Evolutionary conservation across 2,888 invertebrate species (phyloP), one percentile per base, ranked within the genome.

Genomic region (Yponomeuta sedellus): DNA sequence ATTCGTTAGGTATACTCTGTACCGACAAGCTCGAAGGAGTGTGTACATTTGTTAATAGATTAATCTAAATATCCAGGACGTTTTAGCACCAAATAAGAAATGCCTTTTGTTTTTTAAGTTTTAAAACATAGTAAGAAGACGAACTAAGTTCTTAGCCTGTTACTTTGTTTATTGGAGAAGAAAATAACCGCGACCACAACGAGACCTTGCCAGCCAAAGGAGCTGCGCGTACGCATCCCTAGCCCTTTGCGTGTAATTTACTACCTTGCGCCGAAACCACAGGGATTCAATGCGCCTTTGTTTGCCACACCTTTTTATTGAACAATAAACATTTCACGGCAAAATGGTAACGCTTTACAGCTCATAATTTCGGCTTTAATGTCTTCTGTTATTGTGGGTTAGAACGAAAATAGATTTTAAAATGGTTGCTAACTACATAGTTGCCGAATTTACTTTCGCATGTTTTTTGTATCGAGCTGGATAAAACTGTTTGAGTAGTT

Each of bases 201-300:
- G 68, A 75, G 82, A 71, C 90, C 90, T 90, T 90, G 89, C 81
- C 83, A 82, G 88, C 86, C 84, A 86, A 88, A 87, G 88, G 86
- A 88, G 88, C 85, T 34, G 62, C n/a, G 19, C 78, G 77, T 59
- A 69, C 77, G 75, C 72, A 81, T 75, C 28, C 19, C 64, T 34
- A 79, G 87, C 84, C 83, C 86, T 79, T 88, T 87, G 86, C 87
- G 81, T 86, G 86, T 89, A 88, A 89, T 88, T 91, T 90, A 90
- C 80, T 77, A 81, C 78, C 82, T 75, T 85, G 84, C 74, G 40
- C 65, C 68, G 61, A 86, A 90, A 88, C 91, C 89, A 78, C 89
- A 90, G 80, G 80, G 82, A 84, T 79, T 81, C 86, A 86, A 89
- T 86, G 85, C 83, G 83, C 88, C 88, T 89, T 89, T 91, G 89